Percentiles rank a stretch among this genome's conserved stretches.
Evolutionary conservation across 1,140 invertebrate genomes (phyloP).

Genomic region (Sesamia nonagrioides): DNA sequence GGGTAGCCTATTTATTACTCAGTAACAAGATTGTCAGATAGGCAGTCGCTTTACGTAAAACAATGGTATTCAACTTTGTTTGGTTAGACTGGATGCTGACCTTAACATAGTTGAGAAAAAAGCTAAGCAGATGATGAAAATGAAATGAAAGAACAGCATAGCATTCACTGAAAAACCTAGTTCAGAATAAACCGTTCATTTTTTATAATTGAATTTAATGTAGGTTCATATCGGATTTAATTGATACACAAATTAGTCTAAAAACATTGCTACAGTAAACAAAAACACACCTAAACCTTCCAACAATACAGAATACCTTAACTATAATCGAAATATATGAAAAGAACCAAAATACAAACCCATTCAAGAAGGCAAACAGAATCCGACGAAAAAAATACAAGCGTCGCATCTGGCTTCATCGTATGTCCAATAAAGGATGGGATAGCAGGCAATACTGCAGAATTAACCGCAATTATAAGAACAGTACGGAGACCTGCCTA

Average conservation of each 20-base stretch:
- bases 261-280: not conserved
- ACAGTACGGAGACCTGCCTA: conserved; percentile 72
- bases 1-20: too few relatives aligned
- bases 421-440: conserved; percentile 54
- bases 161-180: too few relatives aligned
- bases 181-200: too few relatives aligned
- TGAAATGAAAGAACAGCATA: too few relatives aligned
- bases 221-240: too few relatives aligned
- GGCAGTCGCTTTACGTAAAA: too few relatives aligned
- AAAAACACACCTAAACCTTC: not conserved
- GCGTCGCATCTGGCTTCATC: conserved; percentile 10
- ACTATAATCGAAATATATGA: not conserved
- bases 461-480: conserved; percentile 84
- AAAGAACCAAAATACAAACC: conserved; percentile 14
- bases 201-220: too few relatives aligned
- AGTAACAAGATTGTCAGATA: too few relatives aligned
- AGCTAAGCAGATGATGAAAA: too few relatives aligned
- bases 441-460: conserved; percentile 65
- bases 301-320: not conserved
- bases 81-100: too few relatives aligned
- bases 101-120: too few relatives aligned
- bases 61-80: too few relatives aligned
- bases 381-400: conserved; percentile 25
- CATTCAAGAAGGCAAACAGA: conserved; percentile 6
- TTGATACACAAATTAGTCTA: not conserved